Evolutionary conservation across 2,888 invertebrate species (phyloP).

Genomic region (Eupithecia centaureata): DNA sequence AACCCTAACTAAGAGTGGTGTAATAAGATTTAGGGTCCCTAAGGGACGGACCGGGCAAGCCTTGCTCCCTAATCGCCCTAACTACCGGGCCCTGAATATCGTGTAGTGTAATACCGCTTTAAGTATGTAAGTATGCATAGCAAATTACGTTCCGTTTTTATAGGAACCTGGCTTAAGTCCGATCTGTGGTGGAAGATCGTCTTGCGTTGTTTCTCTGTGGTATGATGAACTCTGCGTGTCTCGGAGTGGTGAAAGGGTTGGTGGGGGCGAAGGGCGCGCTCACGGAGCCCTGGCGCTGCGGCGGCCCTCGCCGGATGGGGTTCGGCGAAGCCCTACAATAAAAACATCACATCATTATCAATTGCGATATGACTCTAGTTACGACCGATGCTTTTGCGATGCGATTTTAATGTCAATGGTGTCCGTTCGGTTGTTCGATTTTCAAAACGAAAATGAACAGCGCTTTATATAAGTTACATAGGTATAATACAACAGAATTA

Average conservation of each 20-base stretch:
- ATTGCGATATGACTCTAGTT: too few species aligned
- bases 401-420: background rate
- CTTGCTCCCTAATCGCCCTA: too few species aligned
- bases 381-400: too few species aligned
- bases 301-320: slow-evolving; percentile 37
- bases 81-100: too few species aligned
- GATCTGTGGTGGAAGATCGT: slow-evolving; percentile 66
- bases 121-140: too few species aligned
- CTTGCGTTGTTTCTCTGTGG: slow-evolving; percentile 69
- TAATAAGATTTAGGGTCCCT: too few species aligned
- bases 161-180: slow-evolving; percentile 44
- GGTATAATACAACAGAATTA: background rate
- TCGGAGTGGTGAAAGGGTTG: slow-evolving; percentile 72
- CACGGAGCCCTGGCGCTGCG: slow-evolving; percentile 62
- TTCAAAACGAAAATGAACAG: background rate
- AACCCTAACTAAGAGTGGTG: too few species aligned
- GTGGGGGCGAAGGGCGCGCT: slow-evolving; percentile 65
- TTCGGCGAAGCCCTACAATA: slow-evolving; percentile 27
- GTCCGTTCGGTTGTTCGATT: background rate
- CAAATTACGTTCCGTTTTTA: background rate
- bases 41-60: too few species aligned
- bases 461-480: too few species aligned
- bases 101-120: too few species aligned
- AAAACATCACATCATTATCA: background rate
- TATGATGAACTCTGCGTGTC: slow-evolving; percentile 77